phyloP scores from a whole-genome alignment of 2,113 vertebrate species.

The Scalopus aquaticus region DNA sequence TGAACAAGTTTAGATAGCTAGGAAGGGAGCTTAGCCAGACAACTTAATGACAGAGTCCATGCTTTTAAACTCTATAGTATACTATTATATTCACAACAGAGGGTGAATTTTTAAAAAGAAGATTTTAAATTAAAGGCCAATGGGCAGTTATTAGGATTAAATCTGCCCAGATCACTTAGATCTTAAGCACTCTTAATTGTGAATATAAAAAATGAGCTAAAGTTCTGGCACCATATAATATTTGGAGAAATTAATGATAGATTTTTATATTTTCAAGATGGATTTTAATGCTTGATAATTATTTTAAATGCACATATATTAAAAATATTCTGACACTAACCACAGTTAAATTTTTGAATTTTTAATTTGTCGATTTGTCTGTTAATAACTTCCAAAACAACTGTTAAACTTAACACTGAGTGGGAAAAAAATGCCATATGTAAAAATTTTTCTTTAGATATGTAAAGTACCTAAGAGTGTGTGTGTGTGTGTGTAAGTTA shows the following conservation, averaged over 20 bases:
- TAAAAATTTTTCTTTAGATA: conserved; percentile 65
- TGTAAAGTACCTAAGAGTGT: conserved; percentile 41
- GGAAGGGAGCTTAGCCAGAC: not conserved
- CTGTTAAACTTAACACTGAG: conserved; percentile 63
- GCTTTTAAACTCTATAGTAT: not conserved
- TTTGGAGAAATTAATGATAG: conserved; percentile 43
- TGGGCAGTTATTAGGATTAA: conserved; percentile 28
- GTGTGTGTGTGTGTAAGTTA: not conserved
- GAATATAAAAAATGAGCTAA: conserved; percentile 46
- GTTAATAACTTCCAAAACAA: conserved; percentile 73
- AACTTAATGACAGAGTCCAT: not conserved
- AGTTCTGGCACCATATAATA: conserved; percentile 29
- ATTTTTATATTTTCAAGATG: conserved; percentile 60
- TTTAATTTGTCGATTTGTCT: conserved; percentile 74
- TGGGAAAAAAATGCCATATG: conserved; percentile 64
- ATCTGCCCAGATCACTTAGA: not conserved
- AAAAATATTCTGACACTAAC: conserved; percentile 66
- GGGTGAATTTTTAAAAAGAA: not conserved
- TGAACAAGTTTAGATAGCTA: not conserved
- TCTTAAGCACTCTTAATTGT: conserved; percentile 26
- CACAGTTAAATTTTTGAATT: conserved; percentile 67
- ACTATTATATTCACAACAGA: not conserved
- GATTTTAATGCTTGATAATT: conserved; percentile 68
- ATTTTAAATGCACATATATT: conserved; percentile 73
- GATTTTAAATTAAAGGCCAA: not conserved